phyloP scores from a whole-genome alignment of 2,113 vertebrate genomes.

The Maccullochella peelii region DNA sequence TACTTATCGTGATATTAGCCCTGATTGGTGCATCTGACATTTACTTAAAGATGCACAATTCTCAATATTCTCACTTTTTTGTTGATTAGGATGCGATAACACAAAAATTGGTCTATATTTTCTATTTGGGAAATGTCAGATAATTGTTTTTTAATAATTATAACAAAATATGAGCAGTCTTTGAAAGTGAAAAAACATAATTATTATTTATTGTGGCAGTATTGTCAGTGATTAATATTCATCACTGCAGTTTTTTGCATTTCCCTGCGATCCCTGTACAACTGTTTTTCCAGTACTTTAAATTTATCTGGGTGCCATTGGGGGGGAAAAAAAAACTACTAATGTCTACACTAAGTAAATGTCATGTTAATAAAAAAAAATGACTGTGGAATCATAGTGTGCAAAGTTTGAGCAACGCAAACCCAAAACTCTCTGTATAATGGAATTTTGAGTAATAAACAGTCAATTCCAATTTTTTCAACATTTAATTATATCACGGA shows the following conservation, averaged over 20 bases:
- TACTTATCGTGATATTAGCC: constrained; percentile 65
- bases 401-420: not conserved
- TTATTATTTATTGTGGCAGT: not conserved
- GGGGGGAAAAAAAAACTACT: too few relatives aligned
- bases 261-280: constrained; percentile 11
- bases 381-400: not conserved
- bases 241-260: not conserved
- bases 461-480: not conserved
- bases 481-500: not conserved
- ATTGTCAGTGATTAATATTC: constrained; percentile 16
- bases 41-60: constrained; percentile 51
- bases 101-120: not conserved
- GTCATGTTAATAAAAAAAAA: not conserved
- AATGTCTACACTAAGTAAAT: not conserved
- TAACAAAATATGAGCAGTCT: not conserved
- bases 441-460: not conserved
- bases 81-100: not conserved
- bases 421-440: not conserved
- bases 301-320: not conserved
- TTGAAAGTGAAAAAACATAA: not conserved
- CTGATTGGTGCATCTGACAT: constrained; percentile 70
- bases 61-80: not conserved
- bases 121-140: not conserved
- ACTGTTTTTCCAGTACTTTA: not conserved
- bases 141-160: not conserved